Evolutionary conservation across 2,797 vertebrate species (phyloP), one percentile per base, ranked within the genome.

Genomic region (Brotula barbata): DNA sequence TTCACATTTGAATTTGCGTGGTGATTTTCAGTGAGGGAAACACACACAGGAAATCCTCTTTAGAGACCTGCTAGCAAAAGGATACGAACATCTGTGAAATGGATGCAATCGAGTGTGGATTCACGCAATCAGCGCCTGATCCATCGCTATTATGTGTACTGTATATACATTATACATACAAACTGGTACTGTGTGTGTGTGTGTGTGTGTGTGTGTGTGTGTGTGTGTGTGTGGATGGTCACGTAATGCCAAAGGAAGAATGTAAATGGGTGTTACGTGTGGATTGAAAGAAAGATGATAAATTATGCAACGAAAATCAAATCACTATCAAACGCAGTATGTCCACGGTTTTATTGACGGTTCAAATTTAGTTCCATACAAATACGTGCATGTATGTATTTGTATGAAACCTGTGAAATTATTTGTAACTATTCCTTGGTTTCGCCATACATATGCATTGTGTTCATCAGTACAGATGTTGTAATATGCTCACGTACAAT

Each of bases 391-490:
- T n/a, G n/a, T n/a, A n/a, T n/a, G n/a, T n/a, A n/a, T n/a, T n/a
- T n/a, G n/a, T n/a, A n/a, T n/a, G n/a, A n/a, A n/a, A n/a, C n/a
- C n/a, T n/a, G n/a, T n/a, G n/a, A n/a, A n/a, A n/a, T n/a, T n/a
- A n/a, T n/a, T n/a, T n/a, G n/a, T n/a, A n/a, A n/a, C n/a, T n/a
- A n/a, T n/a, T n/a, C n/a, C n/a, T n/a, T n/a, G n/a, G n/a, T n/a
- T n/a, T n/a, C n/a, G n/a, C n/a, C n/a, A n/a, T n/a, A n/a, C n/a
- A n/a, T n/a, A n/a, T n/a, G n/a, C n/a, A n/a, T 36, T 68, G 64
- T 73, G 43, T 80, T 71, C 46, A 63, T 49, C 67, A 51, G 16
- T 71, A 33, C 28, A 73, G 37, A 48, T 37, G 41, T 65, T 78
- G 76, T 85, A 59, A 54, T 33, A 67, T 58, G 47, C 57, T 42